Conservation (phyloP, 2,888 invertebrate species). For the Anagyrus pseudococci region DNA sequence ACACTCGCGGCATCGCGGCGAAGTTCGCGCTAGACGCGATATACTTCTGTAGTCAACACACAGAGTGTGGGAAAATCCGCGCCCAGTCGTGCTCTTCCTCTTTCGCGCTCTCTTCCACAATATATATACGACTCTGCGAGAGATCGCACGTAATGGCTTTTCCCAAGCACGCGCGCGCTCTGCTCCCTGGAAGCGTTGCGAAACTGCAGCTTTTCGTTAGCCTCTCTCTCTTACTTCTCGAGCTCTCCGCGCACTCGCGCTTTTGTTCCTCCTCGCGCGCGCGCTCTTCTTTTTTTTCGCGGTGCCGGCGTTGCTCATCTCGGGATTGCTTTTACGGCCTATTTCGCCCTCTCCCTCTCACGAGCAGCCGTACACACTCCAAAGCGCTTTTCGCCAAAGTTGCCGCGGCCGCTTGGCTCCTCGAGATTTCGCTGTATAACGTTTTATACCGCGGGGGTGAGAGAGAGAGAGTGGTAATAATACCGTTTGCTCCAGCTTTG, state of each 20-base stretch:
- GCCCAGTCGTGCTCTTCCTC: not conserved
- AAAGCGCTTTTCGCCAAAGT: too few relatives aligned
- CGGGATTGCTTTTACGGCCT: too few relatives aligned
- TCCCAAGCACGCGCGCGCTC: conserved; percentile 9
- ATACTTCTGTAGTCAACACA: not conserved
- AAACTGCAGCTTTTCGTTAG: conserved; percentile 9
- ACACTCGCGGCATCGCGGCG: not conserved
- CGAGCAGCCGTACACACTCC: too few relatives aligned
- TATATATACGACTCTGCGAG: not conserved
- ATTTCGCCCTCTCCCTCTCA: too few relatives aligned
- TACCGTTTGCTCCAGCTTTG: too few relatives aligned
- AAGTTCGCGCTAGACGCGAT: not conserved
- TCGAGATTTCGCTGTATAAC: too few relatives aligned
- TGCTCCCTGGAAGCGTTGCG: conserved; percentile 6
- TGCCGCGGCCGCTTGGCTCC: too few relatives aligned
- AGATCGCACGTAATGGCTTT: conserved; percentile 13
- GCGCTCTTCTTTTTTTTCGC: too few relatives aligned
- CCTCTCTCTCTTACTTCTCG: not conserved
- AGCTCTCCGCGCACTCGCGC: not conserved
- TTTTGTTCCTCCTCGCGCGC: too few relatives aligned
- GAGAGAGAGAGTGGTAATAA: too few relatives aligned
- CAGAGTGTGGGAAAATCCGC: conserved; percentile 30
- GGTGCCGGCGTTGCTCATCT: too few relatives aligned
- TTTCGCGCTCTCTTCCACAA: not conserved
- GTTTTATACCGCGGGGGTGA: too few relatives aligned